A percentile compares a stretch with the other conserved stretches of the same genome.
Conservation (phyloP, 35 echinoderm and acorn worm genomes). For the Anneissia japonica region DNA sequence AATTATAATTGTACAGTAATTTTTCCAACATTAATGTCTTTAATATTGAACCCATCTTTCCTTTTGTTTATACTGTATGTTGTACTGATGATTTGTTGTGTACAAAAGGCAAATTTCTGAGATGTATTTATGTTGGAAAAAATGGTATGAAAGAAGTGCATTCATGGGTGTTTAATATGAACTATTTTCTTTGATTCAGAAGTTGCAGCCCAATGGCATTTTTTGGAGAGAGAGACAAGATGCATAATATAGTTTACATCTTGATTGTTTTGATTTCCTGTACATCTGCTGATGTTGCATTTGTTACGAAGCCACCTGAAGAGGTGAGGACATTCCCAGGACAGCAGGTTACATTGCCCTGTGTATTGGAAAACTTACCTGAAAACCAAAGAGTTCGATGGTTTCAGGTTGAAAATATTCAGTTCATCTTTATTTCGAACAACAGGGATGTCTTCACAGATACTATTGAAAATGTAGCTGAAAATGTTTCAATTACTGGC, state of each 20-base stretch:
- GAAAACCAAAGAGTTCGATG: not conserved
- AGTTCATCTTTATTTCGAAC: not conserved
- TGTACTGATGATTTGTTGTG: no score
- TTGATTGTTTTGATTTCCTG: not conserved
- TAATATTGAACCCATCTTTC: no score
- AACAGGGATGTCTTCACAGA: not conserved
- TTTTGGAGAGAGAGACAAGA: not conserved
- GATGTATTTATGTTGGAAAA: no score
- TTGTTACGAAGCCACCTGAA: not conserved
- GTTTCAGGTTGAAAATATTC: not conserved
- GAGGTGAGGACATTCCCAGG: not conserved
- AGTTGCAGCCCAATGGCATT: no score
- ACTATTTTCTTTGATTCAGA: no score
- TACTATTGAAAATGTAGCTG: not conserved
- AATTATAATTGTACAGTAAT: no score
- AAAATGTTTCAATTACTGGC: not conserved
- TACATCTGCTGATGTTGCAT: not conserved
- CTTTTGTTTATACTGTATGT: no score
- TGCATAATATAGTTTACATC: not conserved
- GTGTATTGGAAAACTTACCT: not conserved
- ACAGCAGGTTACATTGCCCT: not conserved
- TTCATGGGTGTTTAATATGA: no score
- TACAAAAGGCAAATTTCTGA: no score
- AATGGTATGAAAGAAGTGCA: no score
- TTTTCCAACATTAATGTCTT: no score